phyloP scores from a whole-genome alignment of 2,888 invertebrate species.

The Micoletzkya japonica region DNA sequence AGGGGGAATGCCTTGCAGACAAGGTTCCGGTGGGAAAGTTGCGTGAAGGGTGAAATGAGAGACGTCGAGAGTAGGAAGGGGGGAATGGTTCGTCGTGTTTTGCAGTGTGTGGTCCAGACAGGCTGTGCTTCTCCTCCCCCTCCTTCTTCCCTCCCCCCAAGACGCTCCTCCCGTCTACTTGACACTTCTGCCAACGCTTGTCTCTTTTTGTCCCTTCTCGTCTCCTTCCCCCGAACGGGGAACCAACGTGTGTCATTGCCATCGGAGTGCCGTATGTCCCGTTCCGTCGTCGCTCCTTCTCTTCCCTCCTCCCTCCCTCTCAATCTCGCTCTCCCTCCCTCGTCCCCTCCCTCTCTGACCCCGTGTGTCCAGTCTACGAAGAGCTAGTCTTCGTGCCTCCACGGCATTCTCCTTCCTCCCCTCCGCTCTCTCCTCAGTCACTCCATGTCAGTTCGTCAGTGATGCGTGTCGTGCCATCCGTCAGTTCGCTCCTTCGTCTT shows the following conservation, averaged over 20 bases:
- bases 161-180: no score
- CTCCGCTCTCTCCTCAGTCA: background rate
- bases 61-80: no score
- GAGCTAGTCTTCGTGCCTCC: background rate
- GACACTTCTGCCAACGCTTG: background rate
- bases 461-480: background rate
- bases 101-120: background rate
- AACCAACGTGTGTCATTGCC: no score
- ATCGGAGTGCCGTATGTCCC: no score
- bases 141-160: no score
- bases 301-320: background rate
- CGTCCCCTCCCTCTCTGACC: slow-evolving; percentile 4
- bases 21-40: no score
- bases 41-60: no score
- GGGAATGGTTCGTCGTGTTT: background rate
- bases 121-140: background rate
- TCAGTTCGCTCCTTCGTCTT: background rate
- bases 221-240: background rate
- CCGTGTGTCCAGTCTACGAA: background rate
- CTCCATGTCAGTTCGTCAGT: no score
- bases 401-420: background rate
- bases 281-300: slow-evolving; percentile 4
- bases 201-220: slow-evolving; percentile 9
- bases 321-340: slow-evolving; percentile 4
- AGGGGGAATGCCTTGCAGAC: background rate